These are phyloP conservation scores for Caenorhabditis inopinata DNA, from an alignment of 1,140 invertebrate genomes.

Conservation along the genomic window DNA sequence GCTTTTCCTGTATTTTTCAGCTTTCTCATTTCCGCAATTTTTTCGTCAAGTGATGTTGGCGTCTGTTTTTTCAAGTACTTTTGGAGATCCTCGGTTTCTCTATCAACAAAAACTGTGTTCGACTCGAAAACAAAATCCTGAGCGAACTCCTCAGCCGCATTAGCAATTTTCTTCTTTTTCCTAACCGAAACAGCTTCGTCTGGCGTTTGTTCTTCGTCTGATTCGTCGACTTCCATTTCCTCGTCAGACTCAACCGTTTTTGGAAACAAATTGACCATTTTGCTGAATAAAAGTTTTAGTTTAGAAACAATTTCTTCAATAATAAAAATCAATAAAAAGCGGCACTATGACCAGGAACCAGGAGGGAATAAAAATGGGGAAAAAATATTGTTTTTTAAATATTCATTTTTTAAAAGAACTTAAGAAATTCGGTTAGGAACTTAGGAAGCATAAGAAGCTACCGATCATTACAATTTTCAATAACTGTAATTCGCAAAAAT, in stretches of 20 bases:
- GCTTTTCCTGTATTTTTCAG: slow-evolving; percentile 6
- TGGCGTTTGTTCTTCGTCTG: slow-evolving; percentile 5
- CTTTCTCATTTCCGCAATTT: slow-evolving; percentile 48
- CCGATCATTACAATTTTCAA: too few species aligned
- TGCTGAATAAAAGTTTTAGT: background rate
- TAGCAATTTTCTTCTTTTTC: slow-evolving; percentile 45
- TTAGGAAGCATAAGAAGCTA: too few species aligned
- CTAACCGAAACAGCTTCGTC: slow-evolving; percentile 38
- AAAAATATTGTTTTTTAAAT: too few species aligned
- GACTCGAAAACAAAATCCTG: slow-evolving; percentile 42
- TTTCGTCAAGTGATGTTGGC: slow-evolving; percentile 48
- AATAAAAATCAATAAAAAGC: too few species aligned
- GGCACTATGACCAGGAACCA: too few species aligned
- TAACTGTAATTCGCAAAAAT: too few species aligned
- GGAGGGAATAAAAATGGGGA: too few species aligned
- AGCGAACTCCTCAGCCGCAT: slow-evolving; percentile 38
- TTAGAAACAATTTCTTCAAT: too few species aligned
- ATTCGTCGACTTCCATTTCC: slow-evolving; percentile 35
- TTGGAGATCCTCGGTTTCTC: slow-evolving; percentile 47
- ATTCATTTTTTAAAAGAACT: too few species aligned
- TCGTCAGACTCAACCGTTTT: slow-evolving; percentile 45
- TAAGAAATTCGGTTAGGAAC: too few species aligned
- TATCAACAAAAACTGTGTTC: background rate
- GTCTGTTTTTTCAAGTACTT: slow-evolving; percentile 47
- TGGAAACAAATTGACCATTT: slow-evolving; percentile 37